Evolutionary conservation across 2,113 vertebrate genomes (phyloP), one percentile per base, ranked within the genome.

Genomic region (Edolisoma coerulescens): DNA sequence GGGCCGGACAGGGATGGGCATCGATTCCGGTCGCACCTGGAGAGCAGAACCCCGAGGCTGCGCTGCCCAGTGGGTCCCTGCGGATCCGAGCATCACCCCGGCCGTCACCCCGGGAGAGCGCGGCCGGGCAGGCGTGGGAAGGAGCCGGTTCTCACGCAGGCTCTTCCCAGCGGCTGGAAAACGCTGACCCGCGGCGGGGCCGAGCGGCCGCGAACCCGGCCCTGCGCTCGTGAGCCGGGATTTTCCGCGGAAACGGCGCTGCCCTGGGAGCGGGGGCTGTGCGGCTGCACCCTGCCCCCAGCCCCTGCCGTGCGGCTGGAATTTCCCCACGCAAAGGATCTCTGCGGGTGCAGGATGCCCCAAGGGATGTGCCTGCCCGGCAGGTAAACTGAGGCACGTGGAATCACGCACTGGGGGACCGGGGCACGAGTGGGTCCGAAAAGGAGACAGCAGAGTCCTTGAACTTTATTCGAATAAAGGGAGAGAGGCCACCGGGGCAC

Each of bases 21-120:
- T 9, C 1, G 3, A 7, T 2, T 11, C 37, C 3, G 1, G 5
- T 16, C 2, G 0, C 23, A 16, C 7, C 18, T 26, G 0, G 10
- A 14, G 35, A n/a, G 60, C 45, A 16, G 64, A 17, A 3, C 32
- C 4, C 1, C 0, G 14, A 53, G 47, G 45, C 49, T 50, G 78
- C 3, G 0, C 0, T n/a, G 45, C 16, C 54, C 2, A 0, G 1
- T 0, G 5, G 30, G 3, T 39, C 49, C 41, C 60, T 3, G 2
- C 19, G 42, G 14, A 1, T 19, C 41, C 21, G 28, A 21, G 41
- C 47, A n/a, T 7, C 10, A 2, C 12, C 49, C 69, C 3, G 4
- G 50, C 49, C 22, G 3, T 35, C 59, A 4, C 30, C 32, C 32
- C 32, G 4, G 39, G 37, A 15, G 7, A 37, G 22, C 22, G 2